Evolutionary conservation across 2,888 invertebrate genomes (phyloP).

Genomic region (Acleris emargana): DNA sequence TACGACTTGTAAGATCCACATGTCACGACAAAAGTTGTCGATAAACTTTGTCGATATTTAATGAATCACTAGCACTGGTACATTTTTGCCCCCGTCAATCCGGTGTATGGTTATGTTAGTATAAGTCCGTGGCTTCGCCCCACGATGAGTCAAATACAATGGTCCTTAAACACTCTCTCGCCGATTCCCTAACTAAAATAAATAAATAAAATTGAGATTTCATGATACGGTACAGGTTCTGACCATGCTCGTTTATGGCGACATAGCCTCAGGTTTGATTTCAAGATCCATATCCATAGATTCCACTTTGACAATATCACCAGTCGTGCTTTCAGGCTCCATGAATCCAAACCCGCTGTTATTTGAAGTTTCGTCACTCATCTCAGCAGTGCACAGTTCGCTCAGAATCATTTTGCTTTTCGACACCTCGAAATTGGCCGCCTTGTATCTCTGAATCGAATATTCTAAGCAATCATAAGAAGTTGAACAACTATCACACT

Average conservation of each 20-base stretch:
- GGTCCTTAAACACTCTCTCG: no score
- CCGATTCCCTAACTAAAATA: no score
- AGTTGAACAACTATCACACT: slow-evolving; percentile 54
- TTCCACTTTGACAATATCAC: slow-evolving; percentile 47
- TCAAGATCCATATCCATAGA: slow-evolving; percentile 37
- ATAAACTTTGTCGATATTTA: no score
- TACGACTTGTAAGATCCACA: no score
- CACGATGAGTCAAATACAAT: no score
- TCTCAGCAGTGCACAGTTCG: slow-evolving; percentile 68
- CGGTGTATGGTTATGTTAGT: no score
- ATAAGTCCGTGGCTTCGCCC: no score
- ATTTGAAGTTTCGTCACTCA: slow-evolving; percentile 62
- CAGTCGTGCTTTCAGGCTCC: slow-evolving; percentile 61
- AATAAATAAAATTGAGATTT: no score
- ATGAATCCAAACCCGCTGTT: slow-evolving; percentile 49
- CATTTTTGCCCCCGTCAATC: no score
- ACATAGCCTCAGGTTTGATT: slow-evolving; percentile 53
- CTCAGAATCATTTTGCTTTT: slow-evolving; percentile 65
- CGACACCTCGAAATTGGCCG: slow-evolving; percentile 44
- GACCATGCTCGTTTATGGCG: slow-evolving; percentile 38
- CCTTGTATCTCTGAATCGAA: slow-evolving; percentile 57
- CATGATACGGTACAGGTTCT: no score
- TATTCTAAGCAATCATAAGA: slow-evolving; percentile 62
- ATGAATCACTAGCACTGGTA: no score
- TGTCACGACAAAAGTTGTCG: no score